A percentile compares a stretch with the other conserved stretches of the same genome.
Evolutionary conservation across 2,888 invertebrate species (phyloP).

Genomic region (Autographa gamma): DNA sequence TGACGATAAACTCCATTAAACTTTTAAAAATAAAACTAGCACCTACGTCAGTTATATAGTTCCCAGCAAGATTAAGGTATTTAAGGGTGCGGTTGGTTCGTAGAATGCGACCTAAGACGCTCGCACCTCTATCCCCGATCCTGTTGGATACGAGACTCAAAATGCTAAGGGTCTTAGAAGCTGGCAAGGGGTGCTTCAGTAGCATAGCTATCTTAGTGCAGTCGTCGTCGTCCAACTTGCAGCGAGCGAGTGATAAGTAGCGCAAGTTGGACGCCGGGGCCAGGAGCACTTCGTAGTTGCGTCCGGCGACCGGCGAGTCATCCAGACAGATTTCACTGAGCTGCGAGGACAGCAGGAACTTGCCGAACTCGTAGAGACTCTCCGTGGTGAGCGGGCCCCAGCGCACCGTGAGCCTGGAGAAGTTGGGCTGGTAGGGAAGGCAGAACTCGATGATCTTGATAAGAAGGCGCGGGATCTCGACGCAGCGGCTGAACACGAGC

Average conservation of each 20-base stretch:
- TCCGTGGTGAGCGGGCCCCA: conserved; percentile 37
- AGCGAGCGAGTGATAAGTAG: conserved; percentile 59
- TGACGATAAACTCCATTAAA: conserved; percentile 54
- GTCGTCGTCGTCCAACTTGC: conserved; percentile 55
- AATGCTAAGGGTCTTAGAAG: conserved; percentile 32
- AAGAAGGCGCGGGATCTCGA: conserved; percentile 53
- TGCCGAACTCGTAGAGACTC: conserved; percentile 53
- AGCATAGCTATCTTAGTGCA: conserved; percentile 44
- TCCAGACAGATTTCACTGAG: conserved; percentile 63
- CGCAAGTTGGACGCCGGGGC: conserved; percentile 41
- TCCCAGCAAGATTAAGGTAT: conserved; percentile 61
- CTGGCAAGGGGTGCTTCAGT: conserved; percentile 55
- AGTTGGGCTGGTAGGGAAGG: conserved; percentile 51
- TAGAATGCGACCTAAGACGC: conserved; percentile 53
- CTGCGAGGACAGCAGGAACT: conserved; percentile 41
- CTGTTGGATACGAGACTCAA: conserved; percentile 53
- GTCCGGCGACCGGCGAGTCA: conserved; percentile 54
- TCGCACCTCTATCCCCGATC: conserved; percentile 57
- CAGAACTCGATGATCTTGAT: conserved; percentile 57
- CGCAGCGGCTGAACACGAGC: conserved; percentile 40
- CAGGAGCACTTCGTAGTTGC: conserved; percentile 54
- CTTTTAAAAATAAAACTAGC: conserved; percentile 47
- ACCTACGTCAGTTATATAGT: conserved; percentile 57
- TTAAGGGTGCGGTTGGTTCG: conserved; percentile 60
- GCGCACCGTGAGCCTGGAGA: conserved; percentile 50